Evolutionary conservation across 2,113 vertebrate genomes (phyloP).

Genomic region (Trematocara zebra): DNA sequence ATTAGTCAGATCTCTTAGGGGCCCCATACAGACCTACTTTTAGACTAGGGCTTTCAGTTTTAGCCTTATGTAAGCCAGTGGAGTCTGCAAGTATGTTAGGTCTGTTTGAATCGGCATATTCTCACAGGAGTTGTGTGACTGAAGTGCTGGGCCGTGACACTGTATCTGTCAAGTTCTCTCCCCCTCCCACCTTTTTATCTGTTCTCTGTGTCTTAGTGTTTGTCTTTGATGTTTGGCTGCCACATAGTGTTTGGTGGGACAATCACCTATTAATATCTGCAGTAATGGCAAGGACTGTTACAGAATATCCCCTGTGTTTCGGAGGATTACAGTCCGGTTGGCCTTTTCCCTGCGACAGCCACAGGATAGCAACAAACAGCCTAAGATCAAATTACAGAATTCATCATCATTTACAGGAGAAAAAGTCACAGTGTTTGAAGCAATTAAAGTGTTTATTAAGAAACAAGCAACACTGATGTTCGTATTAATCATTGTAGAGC

Average conservation of each 20-base stretch:
- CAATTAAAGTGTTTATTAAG: neutral
- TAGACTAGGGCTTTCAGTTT: constrained; percentile 12
- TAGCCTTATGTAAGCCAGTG: neutral
- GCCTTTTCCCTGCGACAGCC: neutral
- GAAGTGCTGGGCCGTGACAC: neutral
- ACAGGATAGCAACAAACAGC: constrained; percentile 1
- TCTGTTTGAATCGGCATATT: neutral
- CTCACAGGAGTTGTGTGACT: neutral
- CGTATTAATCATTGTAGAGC: neutral
- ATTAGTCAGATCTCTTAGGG: neutral
- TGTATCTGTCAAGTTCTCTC: neutral
- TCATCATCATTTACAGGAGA: neutral
- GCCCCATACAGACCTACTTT: constrained; percentile 20
- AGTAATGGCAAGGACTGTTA: constrained; percentile 12
- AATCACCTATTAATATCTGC: constrained; percentile 62
- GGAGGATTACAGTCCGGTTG: constrained; percentile 20
- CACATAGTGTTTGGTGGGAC: constrained; percentile 29
- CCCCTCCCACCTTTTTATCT: neutral
- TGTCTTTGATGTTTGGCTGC: constrained; percentile 22
- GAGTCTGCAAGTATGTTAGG: neutral
- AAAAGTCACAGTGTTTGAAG: neutral
- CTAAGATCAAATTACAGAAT: neutral
- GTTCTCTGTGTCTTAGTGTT: neutral
- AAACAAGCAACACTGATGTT: neutral
- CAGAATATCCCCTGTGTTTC: constrained; percentile 40